A percentile compares a stretch with the other conserved stretches of the same genome.
Conservation (phyloP, 2,888 invertebrate species). For the Pecten maximus region DNA sequence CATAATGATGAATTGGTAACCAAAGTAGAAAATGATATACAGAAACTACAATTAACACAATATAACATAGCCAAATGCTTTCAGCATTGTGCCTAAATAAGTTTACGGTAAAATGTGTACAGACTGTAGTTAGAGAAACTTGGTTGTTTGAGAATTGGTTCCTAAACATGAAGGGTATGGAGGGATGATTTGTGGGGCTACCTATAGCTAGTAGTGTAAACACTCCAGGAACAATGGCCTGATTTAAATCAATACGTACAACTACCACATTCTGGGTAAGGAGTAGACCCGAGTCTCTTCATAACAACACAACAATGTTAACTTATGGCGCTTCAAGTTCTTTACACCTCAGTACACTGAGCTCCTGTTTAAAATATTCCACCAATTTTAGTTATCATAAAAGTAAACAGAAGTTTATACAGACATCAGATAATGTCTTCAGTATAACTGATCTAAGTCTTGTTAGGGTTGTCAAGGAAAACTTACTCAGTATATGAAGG, state of each 20-base stretch:
- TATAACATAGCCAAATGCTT: too few relatives aligned
- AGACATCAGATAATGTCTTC: background rate
- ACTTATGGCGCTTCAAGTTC: background rate
- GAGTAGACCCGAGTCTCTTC: background rate
- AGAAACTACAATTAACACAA: too few relatives aligned
- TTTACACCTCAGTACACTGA: background rate
- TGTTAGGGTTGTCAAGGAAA: background rate
- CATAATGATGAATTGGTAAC: too few relatives aligned
- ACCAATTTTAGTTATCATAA: background rate
- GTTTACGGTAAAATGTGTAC: too few relatives aligned
- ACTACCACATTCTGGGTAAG: background rate
- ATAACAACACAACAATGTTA: background rate
- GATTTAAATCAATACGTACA: slow-evolving; percentile 3
- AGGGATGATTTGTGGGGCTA: background rate
- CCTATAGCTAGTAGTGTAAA: background rate
- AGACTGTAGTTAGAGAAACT: background rate
- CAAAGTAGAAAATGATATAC: too few relatives aligned
- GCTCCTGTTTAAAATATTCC: background rate
- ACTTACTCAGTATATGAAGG: background rate
- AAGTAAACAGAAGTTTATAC: background rate
- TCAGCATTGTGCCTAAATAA: too few relatives aligned
- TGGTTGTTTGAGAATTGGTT: background rate
- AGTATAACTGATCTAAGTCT: background rate
- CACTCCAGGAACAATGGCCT: background rate
- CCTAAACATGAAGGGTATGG: background rate